Conservation (phyloP, 2,113 vertebrate genomes). For the Gymnocephalus cernua region DNA sequence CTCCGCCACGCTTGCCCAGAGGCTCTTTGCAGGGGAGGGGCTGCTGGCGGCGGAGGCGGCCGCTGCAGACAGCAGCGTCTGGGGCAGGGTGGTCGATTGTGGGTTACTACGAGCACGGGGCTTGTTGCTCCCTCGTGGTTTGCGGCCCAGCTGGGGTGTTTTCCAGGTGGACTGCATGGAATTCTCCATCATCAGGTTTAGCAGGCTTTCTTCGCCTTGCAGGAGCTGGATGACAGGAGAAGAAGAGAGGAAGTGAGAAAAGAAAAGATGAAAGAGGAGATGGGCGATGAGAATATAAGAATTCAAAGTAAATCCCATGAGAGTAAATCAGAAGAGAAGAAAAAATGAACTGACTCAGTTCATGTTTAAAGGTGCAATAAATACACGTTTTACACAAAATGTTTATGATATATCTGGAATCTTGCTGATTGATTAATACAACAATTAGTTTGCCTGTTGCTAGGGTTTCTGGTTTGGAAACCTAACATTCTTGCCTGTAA, state of each 20-base stretch:
- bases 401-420: neutral
- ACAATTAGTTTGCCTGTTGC: neutral
- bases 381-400: neutral
- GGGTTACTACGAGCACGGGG: slow-evolving; percentile 83
- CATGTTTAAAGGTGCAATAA: neutral
- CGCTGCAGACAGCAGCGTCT: slow-evolving; percentile 22
- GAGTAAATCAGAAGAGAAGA: neutral
- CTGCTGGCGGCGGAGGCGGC: slow-evolving; percentile 46
- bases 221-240: slow-evolving; percentile 82
- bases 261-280: neutral
- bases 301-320: neutral
- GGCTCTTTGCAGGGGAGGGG: slow-evolving; percentile 56
- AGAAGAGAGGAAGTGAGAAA: neutral
- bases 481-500: neutral
- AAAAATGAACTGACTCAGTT: neutral
- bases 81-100: slow-evolving; percentile 27
- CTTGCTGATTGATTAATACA: neutral
- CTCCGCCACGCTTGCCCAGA: slow-evolving; percentile 29
- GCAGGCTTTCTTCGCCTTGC: slow-evolving; percentile 93
- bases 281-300: neutral
- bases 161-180: slow-evolving; percentile 91
- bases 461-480: neutral
- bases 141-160: slow-evolving; percentile 90
- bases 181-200: slow-evolving; percentile 98
- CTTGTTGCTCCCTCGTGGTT: slow-evolving; percentile 85